Evolutionary conservation across 2,797 vertebrate genomes (phyloP).

Genomic region (Gouania willdenowi): DNA sequence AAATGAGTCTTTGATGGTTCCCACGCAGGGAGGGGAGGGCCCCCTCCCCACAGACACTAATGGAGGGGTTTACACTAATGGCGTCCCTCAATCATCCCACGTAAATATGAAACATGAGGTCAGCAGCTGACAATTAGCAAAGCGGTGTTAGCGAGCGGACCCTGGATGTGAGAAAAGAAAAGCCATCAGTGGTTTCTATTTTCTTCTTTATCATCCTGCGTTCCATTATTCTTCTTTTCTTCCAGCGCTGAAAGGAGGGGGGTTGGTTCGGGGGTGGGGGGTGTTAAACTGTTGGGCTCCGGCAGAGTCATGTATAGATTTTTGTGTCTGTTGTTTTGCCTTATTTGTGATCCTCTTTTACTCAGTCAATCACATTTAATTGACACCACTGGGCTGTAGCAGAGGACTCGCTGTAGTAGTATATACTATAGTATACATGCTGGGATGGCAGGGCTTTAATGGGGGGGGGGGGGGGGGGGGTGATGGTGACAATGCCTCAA

Average conservation of each 20-base stretch:
- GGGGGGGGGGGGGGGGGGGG: conserved; percentile 70
- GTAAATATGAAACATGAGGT: conserved; percentile 37
- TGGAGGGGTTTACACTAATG: conserved; percentile 43
- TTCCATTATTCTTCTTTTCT: conserved; percentile 48
- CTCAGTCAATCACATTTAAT: conserved; percentile 99
- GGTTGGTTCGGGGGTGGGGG: conserved; percentile 32
- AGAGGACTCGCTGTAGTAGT: conserved; percentile 71
- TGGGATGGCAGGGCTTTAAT: conserved; percentile 95
- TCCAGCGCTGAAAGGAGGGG: conserved; percentile 2
- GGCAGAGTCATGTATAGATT: conserved; percentile 98
- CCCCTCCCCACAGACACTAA: conserved; percentile 41
- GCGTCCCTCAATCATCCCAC: conserved; percentile 43
- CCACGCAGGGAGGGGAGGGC: conserved; percentile 27
- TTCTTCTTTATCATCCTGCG: background rate
- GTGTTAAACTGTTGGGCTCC: conserved; percentile 93
- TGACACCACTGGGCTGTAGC: conserved; percentile 97
- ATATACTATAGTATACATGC: too few species aligned
- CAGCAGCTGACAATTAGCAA: conserved; percentile 46
- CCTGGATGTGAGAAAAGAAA: conserved; percentile 43
- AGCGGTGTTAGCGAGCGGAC: too few species aligned
- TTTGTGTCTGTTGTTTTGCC: conserved; percentile 99
- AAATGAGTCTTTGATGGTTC: conserved; percentile 63
- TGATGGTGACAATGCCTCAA: conserved; percentile 83
- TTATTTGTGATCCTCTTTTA: conserved; percentile 98
- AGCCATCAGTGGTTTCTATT: too few species aligned